Evolutionary conservation across 2,797 vertebrate species (phyloP).

Genomic region (Nannoperca australis): DNA sequence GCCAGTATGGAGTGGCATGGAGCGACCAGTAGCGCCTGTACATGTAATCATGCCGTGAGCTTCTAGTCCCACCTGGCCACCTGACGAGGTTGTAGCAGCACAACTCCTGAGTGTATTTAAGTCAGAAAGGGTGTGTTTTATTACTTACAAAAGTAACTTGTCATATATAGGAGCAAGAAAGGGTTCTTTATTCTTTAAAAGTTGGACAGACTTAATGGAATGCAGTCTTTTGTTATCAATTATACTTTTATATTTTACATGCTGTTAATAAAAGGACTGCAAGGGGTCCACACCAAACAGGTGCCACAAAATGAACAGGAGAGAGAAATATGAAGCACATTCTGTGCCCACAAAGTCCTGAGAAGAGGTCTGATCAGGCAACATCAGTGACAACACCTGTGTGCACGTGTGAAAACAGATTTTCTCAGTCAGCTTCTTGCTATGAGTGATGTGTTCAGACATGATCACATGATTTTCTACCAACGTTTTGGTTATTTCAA

Average conservation of each 20-base stretch:
- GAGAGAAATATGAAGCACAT: background rate
- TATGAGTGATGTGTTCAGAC: background rate
- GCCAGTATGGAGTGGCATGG: background rate
- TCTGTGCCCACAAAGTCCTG: too few species aligned
- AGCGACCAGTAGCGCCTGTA: background rate
- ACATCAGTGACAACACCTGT: background rate
- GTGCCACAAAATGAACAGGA: background rate
- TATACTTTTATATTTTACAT: too few species aligned
- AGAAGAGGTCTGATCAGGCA: too few species aligned
- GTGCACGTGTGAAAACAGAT: background rate
- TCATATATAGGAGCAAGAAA: background rate
- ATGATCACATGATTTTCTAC: background rate
- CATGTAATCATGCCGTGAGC: background rate
- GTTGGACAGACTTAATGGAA: background rate
- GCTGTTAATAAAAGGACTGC: background rate
- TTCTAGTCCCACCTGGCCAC: too few species aligned
- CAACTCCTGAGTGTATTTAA: too few species aligned
- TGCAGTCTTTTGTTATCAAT: background rate
- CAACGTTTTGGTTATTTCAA: background rate
- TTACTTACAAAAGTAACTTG: background rate
- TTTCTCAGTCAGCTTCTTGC: background rate
- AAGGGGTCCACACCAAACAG: background rate
- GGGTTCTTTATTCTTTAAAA: too few species aligned
- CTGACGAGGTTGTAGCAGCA: too few species aligned
- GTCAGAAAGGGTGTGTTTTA: background rate